Base-by-base conservation (phyloP, 2,888 invertebrate species). In the Zygogramma bicolorata region DNA sequence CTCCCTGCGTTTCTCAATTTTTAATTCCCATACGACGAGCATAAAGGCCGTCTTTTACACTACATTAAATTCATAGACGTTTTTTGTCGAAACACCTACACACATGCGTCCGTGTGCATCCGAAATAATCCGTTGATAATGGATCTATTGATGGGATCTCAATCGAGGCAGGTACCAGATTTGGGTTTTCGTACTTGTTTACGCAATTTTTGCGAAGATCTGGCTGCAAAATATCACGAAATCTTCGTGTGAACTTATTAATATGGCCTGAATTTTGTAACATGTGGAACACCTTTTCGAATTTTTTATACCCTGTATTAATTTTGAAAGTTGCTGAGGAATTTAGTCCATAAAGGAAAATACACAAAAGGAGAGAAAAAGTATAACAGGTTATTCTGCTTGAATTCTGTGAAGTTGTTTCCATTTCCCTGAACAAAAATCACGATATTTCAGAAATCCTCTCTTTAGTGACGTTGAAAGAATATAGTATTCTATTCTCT, bases 51-150 rank as follows among this genome's bases (percentile, higher is more conserved):
- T 70, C 60, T 77, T 79, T 79, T 75, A 75, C 74, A 74, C 77
- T 76, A 70, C 79, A 77, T 79, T 79, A 77, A 79, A 75, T 75
- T 69, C 70, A 59, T 71, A 68, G 62, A 71, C 61, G 68, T 69
- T 68, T 75, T 76, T 75, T 46, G 63, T 75, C 66, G 59, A 67
- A 59, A 75, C 77, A 73, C 74, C 75, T 73, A 77, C 75, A 71
- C 71, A 57, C 25, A 65, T 57, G 60, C 49, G 69, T 27, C 34
- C 57, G 59, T 34, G 34, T 60, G 8, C 18, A n/a, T 15, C 34
- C 2, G 25, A 62, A 67, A 58, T 75, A 71, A 74, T 74, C 67
- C 66, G 46, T 69, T 59, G 59, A 61, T 72, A 68, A 68, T 66
- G 58, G 57, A 13, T 61, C 75, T 73, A 73, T 74, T 74, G 65